Conservation (phyloP, 1,140 invertebrate genomes). For the Lanistes nyassanus region DNA sequence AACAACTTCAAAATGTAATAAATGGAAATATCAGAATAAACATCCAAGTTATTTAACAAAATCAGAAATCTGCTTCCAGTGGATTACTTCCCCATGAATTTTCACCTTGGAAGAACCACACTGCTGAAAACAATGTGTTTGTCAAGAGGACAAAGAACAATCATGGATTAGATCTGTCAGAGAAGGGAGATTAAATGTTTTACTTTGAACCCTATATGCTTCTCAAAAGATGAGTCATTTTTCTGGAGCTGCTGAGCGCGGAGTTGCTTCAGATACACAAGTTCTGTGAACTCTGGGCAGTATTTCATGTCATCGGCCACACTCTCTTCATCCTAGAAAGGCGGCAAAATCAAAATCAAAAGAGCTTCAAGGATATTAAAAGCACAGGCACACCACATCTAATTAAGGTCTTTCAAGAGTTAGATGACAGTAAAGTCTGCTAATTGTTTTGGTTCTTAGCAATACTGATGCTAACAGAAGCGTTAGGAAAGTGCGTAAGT, state of each 20-base stretch:
- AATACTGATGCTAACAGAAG: background rate
- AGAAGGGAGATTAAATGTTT: background rate
- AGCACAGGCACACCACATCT: background rate
- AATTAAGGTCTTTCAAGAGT: background rate
- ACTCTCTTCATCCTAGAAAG: slow-evolving; percentile 47
- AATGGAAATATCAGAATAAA: too few species aligned
- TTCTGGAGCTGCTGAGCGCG: slow-evolving; percentile 62
- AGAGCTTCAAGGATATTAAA: background rate
- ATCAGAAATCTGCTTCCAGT: background rate
- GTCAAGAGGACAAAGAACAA: background rate
- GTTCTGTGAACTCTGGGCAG: slow-evolving; percentile 62
- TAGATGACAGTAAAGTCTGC: background rate
- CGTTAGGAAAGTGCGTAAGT: background rate
- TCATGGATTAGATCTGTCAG: background rate
- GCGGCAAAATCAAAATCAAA: background rate
- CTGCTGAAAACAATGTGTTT: background rate
- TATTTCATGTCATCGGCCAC: slow-evolving; percentile 55
- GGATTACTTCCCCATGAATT: too few species aligned
- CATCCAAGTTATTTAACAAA: too few species aligned
- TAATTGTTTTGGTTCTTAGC: background rate
- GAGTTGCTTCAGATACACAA: slow-evolving; percentile 68
- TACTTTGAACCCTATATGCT: slow-evolving; percentile 72
- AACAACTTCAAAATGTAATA: background rate
- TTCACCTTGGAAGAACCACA: too few species aligned
- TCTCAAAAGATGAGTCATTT: slow-evolving; percentile 62